phyloP scores from a whole-genome alignment of 2,113 vertebrate genomes.

The Solenodon paradoxus region DNA sequence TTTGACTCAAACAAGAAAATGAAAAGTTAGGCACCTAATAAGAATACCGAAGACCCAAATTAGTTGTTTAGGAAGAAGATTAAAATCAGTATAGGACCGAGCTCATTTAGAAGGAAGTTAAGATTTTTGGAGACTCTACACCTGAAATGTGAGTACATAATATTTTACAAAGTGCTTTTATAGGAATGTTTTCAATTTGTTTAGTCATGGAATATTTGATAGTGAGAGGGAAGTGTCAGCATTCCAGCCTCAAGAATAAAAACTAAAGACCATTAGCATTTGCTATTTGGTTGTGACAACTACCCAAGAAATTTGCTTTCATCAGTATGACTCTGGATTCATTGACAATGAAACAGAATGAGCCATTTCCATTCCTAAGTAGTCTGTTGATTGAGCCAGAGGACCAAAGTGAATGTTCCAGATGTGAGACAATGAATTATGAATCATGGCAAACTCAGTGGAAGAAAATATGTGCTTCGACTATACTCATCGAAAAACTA shows the following conservation, averaged over 20 bases:
- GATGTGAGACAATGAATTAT: not conserved
- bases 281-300: not conserved
- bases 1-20: slow-evolving; percentile 32
- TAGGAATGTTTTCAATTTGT: not conserved
- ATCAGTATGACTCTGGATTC: not conserved
- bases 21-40: not conserved
- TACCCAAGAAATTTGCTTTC: not conserved
- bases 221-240: not conserved
- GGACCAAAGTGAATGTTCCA: not conserved
- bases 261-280: not conserved
- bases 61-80: not conserved
- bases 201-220: not conserved
- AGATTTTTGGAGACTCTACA: not conserved
- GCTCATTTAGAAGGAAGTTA: not conserved
- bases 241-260: not conserved
- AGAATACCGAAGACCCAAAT: not conserved
- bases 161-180: not conserved
- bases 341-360: not conserved
- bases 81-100: not conserved
- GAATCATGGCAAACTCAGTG: not conserved
- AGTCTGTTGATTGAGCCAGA: not conserved
- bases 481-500: not conserved
- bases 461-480: not conserved
- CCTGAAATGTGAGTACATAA: not conserved
- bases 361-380: not conserved